These are phyloP conservation scores for Agriopis aurantiaria DNA, from an alignment of 2,888 invertebrate genomes.

Conservation along the genomic window DNA sequence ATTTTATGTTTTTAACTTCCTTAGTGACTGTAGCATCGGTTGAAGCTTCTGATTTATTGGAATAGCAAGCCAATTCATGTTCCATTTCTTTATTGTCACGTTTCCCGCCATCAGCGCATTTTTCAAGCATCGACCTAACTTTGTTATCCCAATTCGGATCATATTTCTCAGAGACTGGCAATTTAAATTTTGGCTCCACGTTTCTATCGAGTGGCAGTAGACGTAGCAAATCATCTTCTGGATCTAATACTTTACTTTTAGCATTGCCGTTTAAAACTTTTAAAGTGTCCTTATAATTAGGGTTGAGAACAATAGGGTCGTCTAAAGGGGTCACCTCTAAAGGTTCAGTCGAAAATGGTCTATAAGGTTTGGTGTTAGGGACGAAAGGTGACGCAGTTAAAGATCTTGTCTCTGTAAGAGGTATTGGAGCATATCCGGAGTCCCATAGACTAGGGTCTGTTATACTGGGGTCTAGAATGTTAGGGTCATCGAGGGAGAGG, in stretches of 20 bases:
- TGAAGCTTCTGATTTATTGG: slow-evolving; percentile 11
- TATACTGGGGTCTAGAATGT: slow-evolving; percentile 35
- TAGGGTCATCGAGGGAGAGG: slow-evolving; percentile 31
- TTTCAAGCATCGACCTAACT: slow-evolving; percentile 33
- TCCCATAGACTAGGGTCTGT: slow-evolving; percentile 34
- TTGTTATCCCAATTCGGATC: slow-evolving; percentile 63
- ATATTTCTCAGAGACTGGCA: slow-evolving; percentile 75
- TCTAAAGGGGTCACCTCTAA: slow-evolving; percentile 69
- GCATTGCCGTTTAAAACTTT: slow-evolving; percentile 48
- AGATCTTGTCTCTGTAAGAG: slow-evolving; percentile 54
- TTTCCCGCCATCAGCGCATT: slow-evolving; percentile 11
- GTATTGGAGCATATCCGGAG: slow-evolving; percentile 30
- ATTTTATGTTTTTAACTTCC: slow-evolving; percentile 1
- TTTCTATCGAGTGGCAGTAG: slow-evolving; percentile 24
- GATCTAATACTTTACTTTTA: slow-evolving; percentile 33
- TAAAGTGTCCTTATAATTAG: slow-evolving; percentile 65
- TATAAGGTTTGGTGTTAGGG: slow-evolving; percentile 63
- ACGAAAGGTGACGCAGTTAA: slow-evolving; percentile 67
- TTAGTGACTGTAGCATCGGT: neutral
- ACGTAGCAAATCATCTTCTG: slow-evolving; percentile 49
- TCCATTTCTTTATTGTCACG: slow-evolving; percentile 11
- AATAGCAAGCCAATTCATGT: slow-evolving; percentile 16
- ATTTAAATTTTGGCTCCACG: slow-evolving; percentile 63
- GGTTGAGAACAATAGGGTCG: slow-evolving; percentile 74
- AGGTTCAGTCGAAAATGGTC: slow-evolving; percentile 75